phyloP scores from a whole-genome alignment of 2,113 vertebrate species.

The Chaetura pelagica region DNA sequence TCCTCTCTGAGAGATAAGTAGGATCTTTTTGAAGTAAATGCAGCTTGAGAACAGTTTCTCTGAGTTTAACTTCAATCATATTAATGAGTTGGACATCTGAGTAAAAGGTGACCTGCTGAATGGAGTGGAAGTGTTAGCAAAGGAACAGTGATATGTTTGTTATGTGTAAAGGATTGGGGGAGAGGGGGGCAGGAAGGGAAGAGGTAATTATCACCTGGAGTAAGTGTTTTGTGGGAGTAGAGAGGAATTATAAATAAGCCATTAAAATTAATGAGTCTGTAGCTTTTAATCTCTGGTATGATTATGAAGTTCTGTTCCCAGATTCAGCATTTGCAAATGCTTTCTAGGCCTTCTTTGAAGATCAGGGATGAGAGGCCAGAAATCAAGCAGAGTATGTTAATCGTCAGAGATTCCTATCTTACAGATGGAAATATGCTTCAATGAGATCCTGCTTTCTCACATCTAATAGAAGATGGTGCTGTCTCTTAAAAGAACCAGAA shows the following conservation, averaged over 20 bases:
- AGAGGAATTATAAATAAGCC: background rate
- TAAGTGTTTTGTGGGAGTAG: background rate
- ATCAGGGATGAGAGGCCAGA: background rate
- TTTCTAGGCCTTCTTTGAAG: conserved; percentile 22
- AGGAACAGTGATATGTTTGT: background rate
- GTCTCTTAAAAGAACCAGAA: background rate
- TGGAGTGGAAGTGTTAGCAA: background rate
- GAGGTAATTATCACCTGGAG: conserved; percentile 37
- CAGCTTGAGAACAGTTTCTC: background rate
- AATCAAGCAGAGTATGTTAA: background rate
- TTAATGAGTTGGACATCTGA: background rate
- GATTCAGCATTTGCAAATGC: background rate
- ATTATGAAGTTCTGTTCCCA: background rate
- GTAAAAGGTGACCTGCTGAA: background rate
- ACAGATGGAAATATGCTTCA: background rate
- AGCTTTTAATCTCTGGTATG: background rate
- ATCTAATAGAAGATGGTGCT: background rate
- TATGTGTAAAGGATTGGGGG: background rate
- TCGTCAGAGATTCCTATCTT: background rate
- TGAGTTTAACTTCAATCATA: conserved; percentile 1
- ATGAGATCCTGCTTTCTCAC: background rate
- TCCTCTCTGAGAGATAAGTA: background rate
- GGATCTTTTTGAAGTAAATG: background rate
- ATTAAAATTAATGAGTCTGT: background rate
- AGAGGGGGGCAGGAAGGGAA: background rate